Evolutionary conservation across 1,140 invertebrate genomes (phyloP).

Genomic region (Homarus americanus): DNA sequence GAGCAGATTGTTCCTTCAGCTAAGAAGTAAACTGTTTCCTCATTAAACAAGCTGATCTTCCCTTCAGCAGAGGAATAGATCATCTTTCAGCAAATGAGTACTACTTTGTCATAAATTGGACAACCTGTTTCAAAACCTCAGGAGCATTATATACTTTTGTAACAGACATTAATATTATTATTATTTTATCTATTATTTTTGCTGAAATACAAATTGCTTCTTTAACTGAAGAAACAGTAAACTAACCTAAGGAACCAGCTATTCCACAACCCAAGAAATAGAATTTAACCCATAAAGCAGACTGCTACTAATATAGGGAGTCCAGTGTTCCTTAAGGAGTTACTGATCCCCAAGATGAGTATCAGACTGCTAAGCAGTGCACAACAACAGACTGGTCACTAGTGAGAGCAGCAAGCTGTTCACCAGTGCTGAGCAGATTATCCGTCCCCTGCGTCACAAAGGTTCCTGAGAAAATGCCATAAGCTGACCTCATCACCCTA

Average conservation of each 20-base stretch:
- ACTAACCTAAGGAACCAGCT: constrained; percentile 40
- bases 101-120: neutral
- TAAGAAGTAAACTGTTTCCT: constrained; percentile 2
- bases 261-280: constrained; percentile 44
- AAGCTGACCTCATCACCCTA: constrained; percentile 47
- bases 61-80: neutral
- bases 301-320: neutral
- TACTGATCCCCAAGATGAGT: neutral
- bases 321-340: constrained; percentile 17
- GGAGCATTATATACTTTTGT: neutral
- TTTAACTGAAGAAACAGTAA: constrained; percentile 26
- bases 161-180: neutral
- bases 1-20: neutral
- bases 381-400: constrained; percentile 24
- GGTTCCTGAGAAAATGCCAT: constrained; percentile 66
- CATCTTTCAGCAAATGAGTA: neutral
- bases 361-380: constrained; percentile 4
- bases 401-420: neutral
- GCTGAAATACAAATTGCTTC: constrained; percentile 5
- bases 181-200: too few relatives aligned
- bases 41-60: neutral
- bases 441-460: constrained; percentile 60
- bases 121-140: neutral
- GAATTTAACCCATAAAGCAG: constrained; percentile 14
- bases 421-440: constrained; percentile 35